Base-by-base conservation (phyloP, 2,797 vertebrate species). In the Spatula versicolor region DNA sequence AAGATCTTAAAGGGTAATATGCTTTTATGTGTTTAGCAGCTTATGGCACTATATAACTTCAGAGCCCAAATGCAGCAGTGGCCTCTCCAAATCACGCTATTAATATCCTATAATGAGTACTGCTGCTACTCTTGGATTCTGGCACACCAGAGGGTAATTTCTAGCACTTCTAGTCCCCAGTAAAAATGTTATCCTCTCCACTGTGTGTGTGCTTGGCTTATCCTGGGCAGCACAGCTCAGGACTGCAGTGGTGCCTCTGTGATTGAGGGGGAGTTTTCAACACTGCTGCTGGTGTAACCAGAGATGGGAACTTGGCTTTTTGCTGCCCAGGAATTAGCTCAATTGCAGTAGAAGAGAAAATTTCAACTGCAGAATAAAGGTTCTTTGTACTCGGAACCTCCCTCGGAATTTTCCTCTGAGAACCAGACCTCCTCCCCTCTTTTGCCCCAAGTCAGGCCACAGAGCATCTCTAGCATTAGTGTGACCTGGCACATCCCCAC, bases 1-100 rank as follows among this genome's bases (percentile, higher is more conserved):
- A 60, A 59, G 63, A 75, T 76, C 92, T 94, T 59, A 77, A 88
- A 87, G 86, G 87, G 83, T 39, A 41, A 93, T 46, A 30, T 3
- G 63, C 9, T 95, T 95, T 95, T 86, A 52, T 83, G 63, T 69
- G 85, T 88, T 91, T 28, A 79, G 68, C 20, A 60, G 83, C 87
- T 87, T 25, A 63, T 58, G 67, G 77, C 2, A 23, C 93, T 80
- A 26, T 80, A 6, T 45, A 95, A 91, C 85, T 72, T 35, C 84
- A 58, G 85, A 92, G 66, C 83, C 84, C 82, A 48, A 83, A 59
- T 7, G 62, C 33, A 2, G 81, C 72, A 79, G 45, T 37, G 56
- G 81, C 80, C 73, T 45, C 93, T 88, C 66, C 92, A 92, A 87
- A 95, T 35, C 80, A 21, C 4, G 0, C 87, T 89, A 11, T 90